A percentile compares a stretch with the other conserved stretches of the same genome.
Evolutionary conservation across 1,140 invertebrate species (phyloP).

Genomic region (Pogonognathellus flavescens): DNA sequence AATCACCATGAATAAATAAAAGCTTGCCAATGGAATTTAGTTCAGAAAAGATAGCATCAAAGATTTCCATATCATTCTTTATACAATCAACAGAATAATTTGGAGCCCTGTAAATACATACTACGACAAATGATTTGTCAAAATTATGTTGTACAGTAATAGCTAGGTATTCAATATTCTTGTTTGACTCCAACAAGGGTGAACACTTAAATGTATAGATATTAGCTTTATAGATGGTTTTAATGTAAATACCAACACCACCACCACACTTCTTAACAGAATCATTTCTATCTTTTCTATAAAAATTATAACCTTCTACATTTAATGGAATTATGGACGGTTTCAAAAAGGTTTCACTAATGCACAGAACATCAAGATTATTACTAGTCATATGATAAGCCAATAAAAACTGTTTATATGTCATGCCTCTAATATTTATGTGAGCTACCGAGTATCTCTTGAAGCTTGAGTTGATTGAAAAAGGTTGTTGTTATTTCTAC

Average conservation of each 20-base stretch:
- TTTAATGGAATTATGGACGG: not conserved
- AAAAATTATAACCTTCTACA: not conserved
- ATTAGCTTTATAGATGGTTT: not conserved
- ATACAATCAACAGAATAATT: not conserved
- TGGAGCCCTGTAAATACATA: not conserved
- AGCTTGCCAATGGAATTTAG: not conserved
- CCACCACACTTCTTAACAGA: not conserved
- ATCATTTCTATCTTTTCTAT: not conserved
- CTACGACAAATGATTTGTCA: not conserved
- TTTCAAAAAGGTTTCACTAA: slow-evolving; percentile 1
- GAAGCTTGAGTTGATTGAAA: not conserved
- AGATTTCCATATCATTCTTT: not conserved
- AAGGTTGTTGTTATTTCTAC: not conserved
- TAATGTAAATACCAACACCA: not conserved
- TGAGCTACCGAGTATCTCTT: not conserved
- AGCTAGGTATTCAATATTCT: not conserved
- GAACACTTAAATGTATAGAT: not conserved
- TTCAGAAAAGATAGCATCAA: not conserved
- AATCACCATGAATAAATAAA: not conserved
- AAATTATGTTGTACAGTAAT: not conserved
- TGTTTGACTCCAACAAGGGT: too few species aligned
- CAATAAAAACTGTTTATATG: not conserved
- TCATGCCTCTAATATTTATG: not conserved
- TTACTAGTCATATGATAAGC: not conserved
- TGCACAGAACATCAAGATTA: not conserved